Conservation (phyloP, 37 sponge, comb jelly and placozoan genomes). For the Eunapius fragilis region DNA sequence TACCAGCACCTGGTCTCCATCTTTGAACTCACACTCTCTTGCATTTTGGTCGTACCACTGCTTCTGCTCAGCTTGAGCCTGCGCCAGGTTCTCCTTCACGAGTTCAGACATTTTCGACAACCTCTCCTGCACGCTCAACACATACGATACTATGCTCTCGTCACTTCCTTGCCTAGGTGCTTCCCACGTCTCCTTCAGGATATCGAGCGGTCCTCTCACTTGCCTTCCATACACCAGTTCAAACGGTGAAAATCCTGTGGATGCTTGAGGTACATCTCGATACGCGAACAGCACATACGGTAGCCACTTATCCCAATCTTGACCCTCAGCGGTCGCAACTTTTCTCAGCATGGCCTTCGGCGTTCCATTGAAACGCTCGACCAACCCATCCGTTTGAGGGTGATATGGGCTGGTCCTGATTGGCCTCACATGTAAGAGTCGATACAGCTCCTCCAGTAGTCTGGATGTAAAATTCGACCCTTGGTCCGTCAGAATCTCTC, state of each 20-base stretch:
- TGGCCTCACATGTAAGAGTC: constrained; percentile 1
- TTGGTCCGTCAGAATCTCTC: constrained; percentile 35
- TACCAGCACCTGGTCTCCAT: constrained; percentile 40
- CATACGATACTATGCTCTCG: neutral
- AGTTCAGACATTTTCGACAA: neutral
- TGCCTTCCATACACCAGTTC: constrained; percentile 28
- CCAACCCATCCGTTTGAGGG: neutral
- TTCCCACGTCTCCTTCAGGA: constrained; percentile 12
- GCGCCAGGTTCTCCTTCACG: neutral
- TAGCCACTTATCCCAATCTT: constrained; percentile 15
- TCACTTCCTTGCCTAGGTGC: neutral
- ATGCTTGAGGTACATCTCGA: constrained; percentile 26
- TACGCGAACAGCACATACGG: constrained; percentile 32
- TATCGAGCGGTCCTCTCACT: constrained; percentile 28
- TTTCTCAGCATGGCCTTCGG: constrained; percentile 22
- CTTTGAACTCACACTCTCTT: neutral
- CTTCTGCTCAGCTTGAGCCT: neutral
- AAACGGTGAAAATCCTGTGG: constrained; percentile 26
- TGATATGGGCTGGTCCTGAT: constrained; percentile 17
- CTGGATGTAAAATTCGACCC: neutral
- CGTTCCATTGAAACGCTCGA: constrained; percentile 30
- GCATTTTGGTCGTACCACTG: neutral
- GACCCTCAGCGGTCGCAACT: neutral
- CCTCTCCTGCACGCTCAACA: neutral
- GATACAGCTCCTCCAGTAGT: constrained; percentile 12